These are phyloP conservation scores for Patella ulyssiponensis DNA, from an alignment of 2,888 invertebrate species.

Conservation along the genomic window DNA sequence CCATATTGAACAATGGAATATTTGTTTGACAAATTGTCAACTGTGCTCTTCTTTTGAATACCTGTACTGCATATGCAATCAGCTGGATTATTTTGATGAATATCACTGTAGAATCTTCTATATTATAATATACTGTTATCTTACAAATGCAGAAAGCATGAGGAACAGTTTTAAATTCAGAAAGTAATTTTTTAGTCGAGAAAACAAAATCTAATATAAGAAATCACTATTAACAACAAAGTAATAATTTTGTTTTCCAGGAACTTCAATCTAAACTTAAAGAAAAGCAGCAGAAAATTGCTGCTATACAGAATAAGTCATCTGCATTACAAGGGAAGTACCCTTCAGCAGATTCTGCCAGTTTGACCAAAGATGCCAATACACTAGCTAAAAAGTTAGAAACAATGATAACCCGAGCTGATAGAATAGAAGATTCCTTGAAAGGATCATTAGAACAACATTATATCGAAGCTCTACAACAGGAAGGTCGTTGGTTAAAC, in stretches of 20 bases:
- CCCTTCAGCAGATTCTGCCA: constrained; percentile 65
- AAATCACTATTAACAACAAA: too few relatives aligned
- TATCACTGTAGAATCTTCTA: too few relatives aligned
- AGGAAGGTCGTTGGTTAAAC: constrained; percentile 84
- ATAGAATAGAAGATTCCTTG: constrained; percentile 77
- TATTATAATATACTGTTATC: too few relatives aligned
- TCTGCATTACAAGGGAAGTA: constrained; percentile 56
- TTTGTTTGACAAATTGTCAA: not conserved
- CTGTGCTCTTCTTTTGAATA: too few relatives aligned
- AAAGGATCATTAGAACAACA: constrained; percentile 88
- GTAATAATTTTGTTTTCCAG: constrained; percentile 40
- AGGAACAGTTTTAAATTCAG: too few relatives aligned
- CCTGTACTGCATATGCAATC: too few relatives aligned
- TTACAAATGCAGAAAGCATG: too few relatives aligned
- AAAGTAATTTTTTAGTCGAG: too few relatives aligned
- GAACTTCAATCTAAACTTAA: constrained; percentile 81
- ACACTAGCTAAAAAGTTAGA: constrained; percentile 76
- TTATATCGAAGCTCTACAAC: constrained; percentile 87
- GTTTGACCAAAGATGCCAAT: constrained; percentile 64
- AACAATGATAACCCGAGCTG: constrained; percentile 83
- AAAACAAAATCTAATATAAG: too few relatives aligned
- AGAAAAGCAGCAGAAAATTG: constrained; percentile 82
- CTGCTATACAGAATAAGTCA: constrained; percentile 83
- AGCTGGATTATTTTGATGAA: too few relatives aligned
- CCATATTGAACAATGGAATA: not conserved